Evolutionary conservation across 2,113 vertebrate species (phyloP).

Genomic region (Pomatostomus ruficeps): DNA sequence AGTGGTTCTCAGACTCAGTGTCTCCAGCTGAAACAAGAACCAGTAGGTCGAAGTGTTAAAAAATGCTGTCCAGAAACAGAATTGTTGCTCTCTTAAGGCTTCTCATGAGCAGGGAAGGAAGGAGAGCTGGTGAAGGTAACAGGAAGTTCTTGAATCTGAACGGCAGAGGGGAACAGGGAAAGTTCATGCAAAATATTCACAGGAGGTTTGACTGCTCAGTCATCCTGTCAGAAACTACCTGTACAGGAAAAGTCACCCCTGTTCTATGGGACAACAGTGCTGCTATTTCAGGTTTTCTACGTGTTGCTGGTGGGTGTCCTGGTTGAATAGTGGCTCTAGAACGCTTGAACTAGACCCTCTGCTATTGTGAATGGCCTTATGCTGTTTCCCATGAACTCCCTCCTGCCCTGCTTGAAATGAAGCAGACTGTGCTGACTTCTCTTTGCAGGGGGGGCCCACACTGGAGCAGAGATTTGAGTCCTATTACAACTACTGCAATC

Average conservation of each 20-base stretch:
- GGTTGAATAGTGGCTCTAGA: background rate
- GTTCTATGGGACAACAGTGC: background rate
- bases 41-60: background rate
- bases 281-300: background rate
- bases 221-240: background rate
- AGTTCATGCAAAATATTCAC: background rate
- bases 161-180: background rate
- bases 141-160: background rate
- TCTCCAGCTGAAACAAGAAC: background rate
- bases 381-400: background rate
- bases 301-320: background rate
- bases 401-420: background rate
- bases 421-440: background rate
- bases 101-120: background rate
- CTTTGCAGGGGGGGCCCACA: conserved; percentile 89
- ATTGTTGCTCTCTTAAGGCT: background rate
- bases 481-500: conserved; percentile 99
- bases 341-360: background rate
- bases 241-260: background rate
- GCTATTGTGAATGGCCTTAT: fast-evolving
- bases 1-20: background rate
- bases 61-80: background rate
- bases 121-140: background rate
- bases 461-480: conserved; percentile 98
- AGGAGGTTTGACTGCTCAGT: background rate